Evolutionary conservation across 2,888 invertebrate genomes (phyloP), one percentile per base, ranked within the genome.

Genomic region (Melieria crassipennis): DNA sequence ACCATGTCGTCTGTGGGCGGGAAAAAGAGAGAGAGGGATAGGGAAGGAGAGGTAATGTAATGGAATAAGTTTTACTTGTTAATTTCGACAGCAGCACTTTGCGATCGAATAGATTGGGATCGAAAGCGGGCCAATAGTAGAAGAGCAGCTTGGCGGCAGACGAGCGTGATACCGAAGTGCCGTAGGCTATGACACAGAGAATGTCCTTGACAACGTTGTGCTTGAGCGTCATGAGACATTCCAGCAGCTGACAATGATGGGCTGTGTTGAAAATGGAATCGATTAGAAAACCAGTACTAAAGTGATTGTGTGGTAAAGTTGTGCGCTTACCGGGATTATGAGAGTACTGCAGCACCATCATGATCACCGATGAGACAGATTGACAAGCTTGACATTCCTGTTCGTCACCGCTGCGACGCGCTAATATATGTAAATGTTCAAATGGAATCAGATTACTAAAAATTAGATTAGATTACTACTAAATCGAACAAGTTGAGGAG

Each of bases 101-200:
- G 69, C 96, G 90, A 85, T 98, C 98, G 80, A 96, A 94, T 6
- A 97, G 90, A 82, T 95, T 94, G 43, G 97, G 94, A 87, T 98
- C 97, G 82, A 99, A 94, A 4, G 98, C 95, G 5, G 99, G 99
- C 98, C 99, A 99, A 87, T 99, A 99, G 88, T 98, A 97, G 88
- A 99, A 99, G 64, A 99, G 90, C 55, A 99, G 89, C 88, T 98
- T 97, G 67, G 97, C 97, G 1, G 99, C 99, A 0, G 97, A 96
- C n/a, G 96, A 92, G 65, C 98, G 88, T 0, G 98, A 95, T 65
- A 94, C 93, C 76, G 95, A 93, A 0, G 99, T 98, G 60, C 99
- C 99, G 87, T 98, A 96, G 10, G 99, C 98, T 76, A 99, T 94
- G 48, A 98, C 97, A 85, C 96, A 95, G 48, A 99, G 89, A 73